phyloP scores from a whole-genome alignment of 2,888 invertebrate species.

The Chrysolina haemoptera region DNA sequence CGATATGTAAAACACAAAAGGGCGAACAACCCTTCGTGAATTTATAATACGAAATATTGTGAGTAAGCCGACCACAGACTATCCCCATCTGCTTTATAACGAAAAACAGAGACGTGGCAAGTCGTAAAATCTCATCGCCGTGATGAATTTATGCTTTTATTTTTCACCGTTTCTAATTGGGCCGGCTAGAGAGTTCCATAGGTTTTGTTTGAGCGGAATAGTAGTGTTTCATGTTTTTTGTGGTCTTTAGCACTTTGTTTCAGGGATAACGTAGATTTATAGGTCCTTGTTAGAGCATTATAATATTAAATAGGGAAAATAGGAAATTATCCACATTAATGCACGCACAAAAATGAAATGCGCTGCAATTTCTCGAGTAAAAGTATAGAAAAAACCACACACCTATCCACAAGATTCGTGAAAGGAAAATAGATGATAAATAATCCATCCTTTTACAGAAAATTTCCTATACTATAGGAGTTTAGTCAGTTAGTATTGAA shows the following conservation, averaged over 20 bases:
- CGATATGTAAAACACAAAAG: constrained; percentile 20
- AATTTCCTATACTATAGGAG: too few species aligned
- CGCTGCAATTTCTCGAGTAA: too few species aligned
- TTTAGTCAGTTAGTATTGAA: too few species aligned
- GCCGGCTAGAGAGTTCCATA: constrained; percentile 6
- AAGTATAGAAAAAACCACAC: too few species aligned
- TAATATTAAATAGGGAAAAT: not conserved
- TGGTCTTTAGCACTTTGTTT: not conserved
- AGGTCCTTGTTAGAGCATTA: not conserved
- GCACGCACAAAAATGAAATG: too few species aligned
- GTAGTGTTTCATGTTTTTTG: constrained; percentile 3
- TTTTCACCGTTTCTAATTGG: constrained; percentile 17
- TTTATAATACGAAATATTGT: constrained; percentile 59
- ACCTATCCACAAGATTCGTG: too few species aligned
- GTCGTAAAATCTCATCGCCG: constrained; percentile 12
- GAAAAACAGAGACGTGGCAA: constrained; percentile 31
- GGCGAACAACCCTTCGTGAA: constrained; percentile 47
- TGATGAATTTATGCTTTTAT: constrained; percentile 20
- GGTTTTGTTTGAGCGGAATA: constrained; percentile 19
- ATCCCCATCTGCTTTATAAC: constrained; percentile 49
- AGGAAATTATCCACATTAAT: too few species aligned
- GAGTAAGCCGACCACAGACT: constrained; percentile 54
- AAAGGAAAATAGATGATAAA: too few species aligned
- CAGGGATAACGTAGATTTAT: constrained; percentile 9
- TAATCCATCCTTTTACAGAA: too few species aligned